Evolutionary conservation across 2,113 vertebrate genomes (phyloP).

Genomic region (Ahaetulla prasina): DNA sequence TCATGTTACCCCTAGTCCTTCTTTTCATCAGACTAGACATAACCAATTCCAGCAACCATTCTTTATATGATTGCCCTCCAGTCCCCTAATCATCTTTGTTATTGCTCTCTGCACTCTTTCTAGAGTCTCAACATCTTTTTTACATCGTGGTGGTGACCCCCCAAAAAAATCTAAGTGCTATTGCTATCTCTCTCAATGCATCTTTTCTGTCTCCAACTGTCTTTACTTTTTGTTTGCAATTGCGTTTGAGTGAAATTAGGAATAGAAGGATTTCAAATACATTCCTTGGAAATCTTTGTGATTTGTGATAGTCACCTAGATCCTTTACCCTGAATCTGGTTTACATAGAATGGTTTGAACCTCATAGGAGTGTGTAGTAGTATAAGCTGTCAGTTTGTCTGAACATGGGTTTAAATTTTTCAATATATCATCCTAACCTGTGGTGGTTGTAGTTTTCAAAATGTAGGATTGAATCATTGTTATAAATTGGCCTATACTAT

Average conservation of each 20-base stretch:
- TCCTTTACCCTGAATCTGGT: neutral
- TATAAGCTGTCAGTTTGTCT: neutral
- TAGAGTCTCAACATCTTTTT: too few species aligned
- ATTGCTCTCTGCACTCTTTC: too few species aligned
- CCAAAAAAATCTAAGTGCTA: neutral
- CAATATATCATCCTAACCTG: neutral
- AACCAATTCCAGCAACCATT: too few species aligned
- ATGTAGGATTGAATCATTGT: neutral
- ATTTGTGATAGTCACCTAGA: neutral
- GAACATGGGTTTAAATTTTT: neutral
- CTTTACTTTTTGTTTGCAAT: neutral
- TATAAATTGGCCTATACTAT: neutral
- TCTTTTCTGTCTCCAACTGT: neutral
- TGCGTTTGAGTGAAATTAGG: neutral
- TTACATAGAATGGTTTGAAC: neutral
- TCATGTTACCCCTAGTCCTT: too few species aligned
- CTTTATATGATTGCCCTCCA: too few species aligned
- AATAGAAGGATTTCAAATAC: neutral
- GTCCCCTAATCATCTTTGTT: too few species aligned
- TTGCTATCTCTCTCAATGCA: neutral
- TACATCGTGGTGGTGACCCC: too few species aligned
- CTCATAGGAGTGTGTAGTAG: neutral
- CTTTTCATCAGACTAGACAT: too few species aligned
- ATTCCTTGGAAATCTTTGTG: neutral
- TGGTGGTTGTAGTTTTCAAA: neutral